phyloP scores from a whole-genome alignment of 2,888 invertebrate species.

The Anthophora plumipes region DNA sequence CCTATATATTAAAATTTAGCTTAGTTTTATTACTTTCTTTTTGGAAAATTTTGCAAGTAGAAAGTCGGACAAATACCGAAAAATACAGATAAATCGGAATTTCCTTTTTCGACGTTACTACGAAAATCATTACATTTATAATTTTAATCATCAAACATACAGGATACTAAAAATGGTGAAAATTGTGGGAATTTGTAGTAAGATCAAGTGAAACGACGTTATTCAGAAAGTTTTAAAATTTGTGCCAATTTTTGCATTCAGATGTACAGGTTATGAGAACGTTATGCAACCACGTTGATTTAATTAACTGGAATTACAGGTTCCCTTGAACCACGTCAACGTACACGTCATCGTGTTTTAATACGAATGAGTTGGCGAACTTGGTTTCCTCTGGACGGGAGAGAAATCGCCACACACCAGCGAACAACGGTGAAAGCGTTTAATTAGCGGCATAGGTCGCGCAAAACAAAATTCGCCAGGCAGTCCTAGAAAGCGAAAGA shows the following conservation, averaged over 20 bases:
- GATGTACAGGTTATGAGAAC: neutral
- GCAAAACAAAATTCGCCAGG: slow-evolving; percentile 54
- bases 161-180: too few species aligned
- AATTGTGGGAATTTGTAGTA: too few species aligned
- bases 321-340: slow-evolving; percentile 25
- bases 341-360: slow-evolving; percentile 27
- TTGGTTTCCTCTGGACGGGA: slow-evolving; percentile 31
- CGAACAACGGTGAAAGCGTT: slow-evolving; percentile 64
- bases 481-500: slow-evolving; percentile 62
- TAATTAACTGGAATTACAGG: slow-evolving; percentile 26
- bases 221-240: neutral
- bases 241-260: neutral
- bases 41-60: too few species aligned
- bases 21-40: too few species aligned
- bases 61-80: too few species aligned
- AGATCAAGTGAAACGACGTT: too few species aligned
- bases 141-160: too few species aligned
- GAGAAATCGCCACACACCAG: slow-evolving; percentile 62
- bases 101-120: too few species aligned
- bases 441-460: slow-evolving; percentile 54
- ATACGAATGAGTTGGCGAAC: slow-evolving; percentile 22
- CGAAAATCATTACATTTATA: too few species aligned
- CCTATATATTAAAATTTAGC: too few species aligned
- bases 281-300: slow-evolving; percentile 16
- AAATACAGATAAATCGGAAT: too few species aligned